Base-by-base conservation (phyloP, 2,797 vertebrate genomes). In the Smutsia temminckii region DNA sequence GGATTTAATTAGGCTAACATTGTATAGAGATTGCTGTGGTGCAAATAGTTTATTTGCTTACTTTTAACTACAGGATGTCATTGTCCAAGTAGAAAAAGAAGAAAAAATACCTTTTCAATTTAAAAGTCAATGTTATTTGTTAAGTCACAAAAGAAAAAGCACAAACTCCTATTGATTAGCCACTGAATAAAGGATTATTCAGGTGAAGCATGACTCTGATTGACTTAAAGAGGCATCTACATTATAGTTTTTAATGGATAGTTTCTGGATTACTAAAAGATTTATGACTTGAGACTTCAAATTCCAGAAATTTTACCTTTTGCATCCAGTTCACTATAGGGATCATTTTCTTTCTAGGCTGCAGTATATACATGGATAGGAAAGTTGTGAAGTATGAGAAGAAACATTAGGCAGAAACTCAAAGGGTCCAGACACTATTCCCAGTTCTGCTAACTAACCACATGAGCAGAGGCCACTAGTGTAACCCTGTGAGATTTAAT, bases 1-100 rank as follows among this genome's bases (percentile, higher is more conserved):
- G 77, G 63, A 96, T 97, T 97, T 96, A 91, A 90, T 98, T 94
- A 96, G 81, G 61, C 66, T 95, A 42, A 89, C 49, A 27, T 77
- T 86, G 72, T 96, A 93, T 8, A 95, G 86, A 78, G 34, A n/a
- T 90, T 86, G 11, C 63, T 34, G 74, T n/a, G 78, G 74, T 77
- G 95, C 68, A 94, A 77, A 94, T 64, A 42, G 32, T 68, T 80
- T 92, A 69, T 93, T 95, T 81, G 46, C 95, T 86, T 95, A 49
- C 46, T 93, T 97, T 97, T 89, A 97, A 80, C 71, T 96, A 89
- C 55, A 95, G 96, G 83, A 89, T 89, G 63, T 94, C 91, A 61
- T 78, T 81, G 94, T 96, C 75, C 40, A 96, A 89, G 57, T 10
- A 94, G 6, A 68, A 91, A 32, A 69, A 83, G 51, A 94, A 93